Evolutionary conservation across 2,797 vertebrate species (phyloP), one percentile per base, ranked within the genome.

Genomic region (Myripristis jacobus): DNA sequence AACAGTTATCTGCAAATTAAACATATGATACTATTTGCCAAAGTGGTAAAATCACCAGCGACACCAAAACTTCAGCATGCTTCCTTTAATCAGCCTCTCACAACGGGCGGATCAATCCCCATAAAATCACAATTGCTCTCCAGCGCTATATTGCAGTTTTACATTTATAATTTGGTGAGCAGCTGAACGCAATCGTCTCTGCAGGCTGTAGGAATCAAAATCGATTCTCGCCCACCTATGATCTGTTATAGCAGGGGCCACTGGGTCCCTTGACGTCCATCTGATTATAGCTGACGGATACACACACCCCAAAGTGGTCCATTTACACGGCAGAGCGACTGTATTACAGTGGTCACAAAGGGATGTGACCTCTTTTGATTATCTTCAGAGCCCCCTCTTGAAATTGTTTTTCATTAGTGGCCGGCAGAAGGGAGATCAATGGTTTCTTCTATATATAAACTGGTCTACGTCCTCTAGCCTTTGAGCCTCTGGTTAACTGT

Each of bases 351-450:
- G 59, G 70, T 72, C 56, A 61, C 51, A 54, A 70, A 75, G 75
- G 77, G 81, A 77, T 73, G 65, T 78, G 77, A 84, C 70, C 79
- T 50, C 58, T 79, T 64, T 56, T 83, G 77, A 89, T 85, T 84
- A 80, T 86, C 81, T 67, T 19, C 59, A 77, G 65, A 77, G 36
- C 46, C 31, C 13, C 64, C 43, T 61, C 61, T 61, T 79, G 56
- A 80, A 85, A 82, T 77, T 46, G 65, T 83, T 73, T 88, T 88
- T 74, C 78, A 79, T 87, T 80, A 87, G 75, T 82, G 71, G 73
- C 70, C 68, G 67, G 66, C 29, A 70, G 67, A 65, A 75, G 51
- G 58, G 77, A 81, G 77, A 87, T 87, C 78, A 79, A 83, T 89
- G 70, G 56, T 27, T 71, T 73, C 41, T 55, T 80, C 41, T 60